phyloP scores from a whole-genome alignment of 2,113 vertebrate species.

The Seriola aureovittata region DNA sequence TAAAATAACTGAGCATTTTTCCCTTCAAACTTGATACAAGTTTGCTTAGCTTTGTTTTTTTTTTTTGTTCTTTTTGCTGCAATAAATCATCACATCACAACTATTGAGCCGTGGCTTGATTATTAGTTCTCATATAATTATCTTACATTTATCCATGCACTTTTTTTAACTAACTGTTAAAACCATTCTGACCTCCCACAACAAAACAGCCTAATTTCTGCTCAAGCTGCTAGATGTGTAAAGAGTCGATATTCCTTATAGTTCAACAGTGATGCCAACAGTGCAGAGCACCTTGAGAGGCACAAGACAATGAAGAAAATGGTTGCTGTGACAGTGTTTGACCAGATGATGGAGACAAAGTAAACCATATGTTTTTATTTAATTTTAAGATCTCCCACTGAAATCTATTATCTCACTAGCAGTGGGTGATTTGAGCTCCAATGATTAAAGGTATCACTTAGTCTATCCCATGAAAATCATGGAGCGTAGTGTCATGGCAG shows the following conservation, averaged over 20 bases:
- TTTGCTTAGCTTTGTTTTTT: constrained; percentile 27
- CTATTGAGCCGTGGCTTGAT: not conserved
- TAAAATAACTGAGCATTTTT: constrained; percentile 9
- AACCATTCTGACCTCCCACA: too few species aligned
- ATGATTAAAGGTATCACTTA: too few species aligned
- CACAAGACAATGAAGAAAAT: not conserved
- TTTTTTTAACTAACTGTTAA: too few species aligned
- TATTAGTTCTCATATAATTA: not conserved
- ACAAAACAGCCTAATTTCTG: too few species aligned
- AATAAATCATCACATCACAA: constrained; percentile 72
- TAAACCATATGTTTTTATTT: not conserved
- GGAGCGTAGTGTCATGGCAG: too few species aligned
- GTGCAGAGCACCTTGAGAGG: not conserved
- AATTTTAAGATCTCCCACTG: not conserved
- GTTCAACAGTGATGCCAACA: too few species aligned
- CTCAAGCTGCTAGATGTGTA: too few species aligned
- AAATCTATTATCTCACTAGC: too few species aligned
- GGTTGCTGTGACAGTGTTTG: constrained; percentile 13
- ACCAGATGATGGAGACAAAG: constrained; percentile 58
- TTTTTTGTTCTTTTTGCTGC: constrained; percentile 36
- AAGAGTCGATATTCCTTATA: not conserved
- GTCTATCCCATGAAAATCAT: too few species aligned
- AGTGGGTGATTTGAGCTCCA: too few species aligned
- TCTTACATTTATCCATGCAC: not conserved
- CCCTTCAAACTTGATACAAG: constrained; percentile 40